Evolutionary conservation across 2,797 vertebrate genomes (phyloP).

Genomic region (Pogoniulus pusillus): DNA sequence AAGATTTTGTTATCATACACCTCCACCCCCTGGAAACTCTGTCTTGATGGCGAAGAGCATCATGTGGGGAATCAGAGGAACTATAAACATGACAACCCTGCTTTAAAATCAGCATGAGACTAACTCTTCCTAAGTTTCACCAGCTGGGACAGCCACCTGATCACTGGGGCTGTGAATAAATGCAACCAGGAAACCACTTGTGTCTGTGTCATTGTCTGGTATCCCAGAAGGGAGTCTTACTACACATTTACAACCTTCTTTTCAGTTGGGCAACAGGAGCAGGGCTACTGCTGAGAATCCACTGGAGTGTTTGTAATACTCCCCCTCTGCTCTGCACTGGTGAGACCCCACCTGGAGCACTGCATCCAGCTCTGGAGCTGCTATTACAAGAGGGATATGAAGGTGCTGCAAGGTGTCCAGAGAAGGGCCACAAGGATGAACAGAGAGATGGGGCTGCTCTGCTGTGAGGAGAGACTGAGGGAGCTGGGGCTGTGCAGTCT

Average conservation of each 20-base stretch:
- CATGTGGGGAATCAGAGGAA: conserved; percentile 4
- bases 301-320: conserved; percentile 15
- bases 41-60: not conserved
- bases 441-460: too few species aligned
- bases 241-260: not conserved
- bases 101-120: not conserved
- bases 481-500: too few species aligned
- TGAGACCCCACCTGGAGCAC: too few species aligned
- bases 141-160: conserved; percentile 23
- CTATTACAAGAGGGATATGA: too few species aligned
- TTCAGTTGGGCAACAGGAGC: not conserved
- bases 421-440: too few species aligned
- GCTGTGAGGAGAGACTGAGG: too few species aligned
- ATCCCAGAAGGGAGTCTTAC: not conserved
- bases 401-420: too few species aligned
- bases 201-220: conserved; percentile 49
- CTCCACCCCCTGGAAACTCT: not conserved
- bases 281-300: not conserved
- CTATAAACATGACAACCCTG: conserved; percentile 13
- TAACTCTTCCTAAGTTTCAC: not conserved
- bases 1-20: not conserved
- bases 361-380: too few species aligned
- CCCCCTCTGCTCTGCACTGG: too few species aligned
- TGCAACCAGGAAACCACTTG: conserved; percentile 51
- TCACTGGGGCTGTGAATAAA: not conserved